Conservation (phyloP, 2,113 vertebrate genomes). For the Phoxinus phoxinus region DNA sequence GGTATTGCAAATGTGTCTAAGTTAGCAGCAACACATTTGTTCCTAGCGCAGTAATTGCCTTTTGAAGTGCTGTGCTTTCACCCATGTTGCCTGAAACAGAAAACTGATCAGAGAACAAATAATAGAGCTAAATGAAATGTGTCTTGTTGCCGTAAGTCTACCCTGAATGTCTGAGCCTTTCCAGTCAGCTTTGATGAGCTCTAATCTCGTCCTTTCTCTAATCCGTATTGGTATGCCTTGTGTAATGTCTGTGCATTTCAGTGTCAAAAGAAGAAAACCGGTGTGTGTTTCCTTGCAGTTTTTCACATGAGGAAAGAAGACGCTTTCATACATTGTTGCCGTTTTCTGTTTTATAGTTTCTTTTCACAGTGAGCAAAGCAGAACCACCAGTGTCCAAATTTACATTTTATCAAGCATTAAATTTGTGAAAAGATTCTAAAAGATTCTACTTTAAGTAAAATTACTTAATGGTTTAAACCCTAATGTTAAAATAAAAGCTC, state of each 20-base stretch:
- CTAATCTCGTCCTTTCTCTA: slow-evolving; percentile 46
- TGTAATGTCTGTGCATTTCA: slow-evolving; percentile 29
- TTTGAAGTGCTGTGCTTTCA: slow-evolving; percentile 48
- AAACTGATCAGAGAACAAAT: slow-evolving; percentile 53
- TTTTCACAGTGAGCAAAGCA: neutral
- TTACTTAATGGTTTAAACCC: neutral
- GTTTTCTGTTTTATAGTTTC: slow-evolving; percentile 30
- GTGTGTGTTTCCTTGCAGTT: slow-evolving; percentile 26
- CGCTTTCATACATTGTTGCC: neutral
- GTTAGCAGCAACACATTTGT: slow-evolving; percentile 48
- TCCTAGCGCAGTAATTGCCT: slow-evolving; percentile 44
- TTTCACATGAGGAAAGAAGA: slow-evolving; percentile 9
- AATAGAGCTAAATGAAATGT: slow-evolving; percentile 50
- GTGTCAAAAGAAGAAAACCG: slow-evolving; percentile 34
- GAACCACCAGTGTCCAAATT: slow-evolving; percentile 18
- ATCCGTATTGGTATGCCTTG: slow-evolving; percentile 40
- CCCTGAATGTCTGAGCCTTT: slow-evolving; percentile 45
- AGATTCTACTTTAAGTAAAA: neutral
- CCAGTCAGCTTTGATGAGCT: slow-evolving; percentile 53
- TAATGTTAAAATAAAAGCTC: neutral
- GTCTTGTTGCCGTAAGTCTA: slow-evolving; percentile 46
- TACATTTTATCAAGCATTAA: neutral
- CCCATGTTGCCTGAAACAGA: slow-evolving; percentile 49
- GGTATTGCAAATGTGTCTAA: slow-evolving; percentile 44
- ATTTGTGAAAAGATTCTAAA: neutral